phyloP scores from a whole-genome alignment of 2,113 vertebrate species.

The Camelus bactrianus region DNA sequence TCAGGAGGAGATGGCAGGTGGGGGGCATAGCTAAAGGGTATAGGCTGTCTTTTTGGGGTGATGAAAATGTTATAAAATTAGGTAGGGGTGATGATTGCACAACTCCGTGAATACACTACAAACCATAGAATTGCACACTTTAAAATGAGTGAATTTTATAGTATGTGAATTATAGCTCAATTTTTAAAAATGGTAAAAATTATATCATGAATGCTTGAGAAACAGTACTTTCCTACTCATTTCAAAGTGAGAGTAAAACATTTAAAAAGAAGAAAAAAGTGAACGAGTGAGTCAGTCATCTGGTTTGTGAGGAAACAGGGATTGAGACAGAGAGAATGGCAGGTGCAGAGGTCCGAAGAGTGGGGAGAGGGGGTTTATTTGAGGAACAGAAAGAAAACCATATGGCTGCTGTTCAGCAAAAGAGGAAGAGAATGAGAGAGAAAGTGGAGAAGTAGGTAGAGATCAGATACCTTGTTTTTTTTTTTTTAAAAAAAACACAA shows the following conservation, averaged over 20 bases:
- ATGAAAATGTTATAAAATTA: constrained; percentile 26
- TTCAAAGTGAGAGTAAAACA: constrained; percentile 12
- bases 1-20: background rate
- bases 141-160: background rate
- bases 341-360: background rate
- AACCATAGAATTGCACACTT: background rate
- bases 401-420: background rate
- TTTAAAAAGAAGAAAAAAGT: background rate
- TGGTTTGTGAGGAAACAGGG: background rate
- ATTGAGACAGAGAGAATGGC: background rate
- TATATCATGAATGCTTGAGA: background rate
- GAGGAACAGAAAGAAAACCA: background rate
- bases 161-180: background rate
- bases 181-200: constrained; percentile 5
- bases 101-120: background rate
- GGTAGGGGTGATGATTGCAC: background rate
- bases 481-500: background rate
- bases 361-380: background rate
- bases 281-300: background rate
- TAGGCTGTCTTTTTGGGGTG: background rate
- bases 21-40: background rate
- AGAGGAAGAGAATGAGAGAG: background rate
- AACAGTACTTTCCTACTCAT: background rate
- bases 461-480: background rate
- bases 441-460: background rate